Evolutionary conservation across 2,797 vertebrate species (phyloP), one percentile per base, ranked within the genome.

Genomic region (Molossus molossus): DNA sequence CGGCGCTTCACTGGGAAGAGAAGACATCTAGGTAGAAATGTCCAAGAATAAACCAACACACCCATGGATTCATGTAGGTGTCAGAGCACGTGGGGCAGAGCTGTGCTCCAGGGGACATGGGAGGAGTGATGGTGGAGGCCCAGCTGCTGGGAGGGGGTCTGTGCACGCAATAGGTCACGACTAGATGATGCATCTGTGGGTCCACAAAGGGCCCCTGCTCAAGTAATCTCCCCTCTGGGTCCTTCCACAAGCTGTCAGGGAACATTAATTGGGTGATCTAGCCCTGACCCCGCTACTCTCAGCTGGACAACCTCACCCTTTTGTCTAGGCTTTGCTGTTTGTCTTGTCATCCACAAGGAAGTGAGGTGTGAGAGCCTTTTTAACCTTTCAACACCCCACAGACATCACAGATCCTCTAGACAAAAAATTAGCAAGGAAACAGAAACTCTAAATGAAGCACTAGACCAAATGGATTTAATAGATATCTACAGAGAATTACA

Each of bases 21-120:
- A 83, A 88, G 50, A 57, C 23, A 25, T 4, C n/a, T 20, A 23
- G 65, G 53, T n/a, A 83, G 23, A 77, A 62, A 50, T 5, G 45
- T 50, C 23, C 58, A 58, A 37, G 14, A 25, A 27, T 25, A 75
- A 29, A 37, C 70, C 70, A 91, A 57, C 9, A 21, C 4, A 12
- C 17, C 29, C 77, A 18, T 18, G 33, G 20, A 53, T 40, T 45
- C n/a, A 11, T 0, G 21, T 15, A 27, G 50, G 2, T 40, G 33
- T 27, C 10, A 53, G n/a, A 55, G 15, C 5, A 2, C 5, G 1
- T 9, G 33, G 53, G 21, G 12, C 37, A 25, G 33, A 29, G 20
- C 18, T 17, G 20, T 2, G 29, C 12, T 79, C 14, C 53, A 50
- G 29, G 12, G 18, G 23, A 72, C 3, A 8, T 0, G 0, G 14